Evolutionary conservation across 2,113 vertebrate genomes (phyloP).

Genomic region (Oceanodroma tethys): DNA sequence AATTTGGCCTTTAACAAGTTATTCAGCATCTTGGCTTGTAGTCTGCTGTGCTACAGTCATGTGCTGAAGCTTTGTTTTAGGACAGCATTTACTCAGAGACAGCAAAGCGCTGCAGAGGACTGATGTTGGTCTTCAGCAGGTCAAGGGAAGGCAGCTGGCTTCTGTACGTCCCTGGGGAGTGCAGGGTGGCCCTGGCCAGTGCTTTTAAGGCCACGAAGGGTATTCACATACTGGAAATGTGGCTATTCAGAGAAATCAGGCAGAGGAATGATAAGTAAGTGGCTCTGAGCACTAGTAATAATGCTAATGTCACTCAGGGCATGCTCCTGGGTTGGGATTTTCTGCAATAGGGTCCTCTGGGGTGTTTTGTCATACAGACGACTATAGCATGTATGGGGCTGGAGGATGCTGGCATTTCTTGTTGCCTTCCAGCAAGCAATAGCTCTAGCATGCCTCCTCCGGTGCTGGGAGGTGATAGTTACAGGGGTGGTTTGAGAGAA

Average conservation of each 20-base stretch:
- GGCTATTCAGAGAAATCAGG: neutral
- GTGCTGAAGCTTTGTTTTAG: neutral
- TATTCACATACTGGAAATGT: neutral
- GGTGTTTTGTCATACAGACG: neutral
- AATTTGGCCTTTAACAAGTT: neutral
- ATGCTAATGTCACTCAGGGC: neutral
- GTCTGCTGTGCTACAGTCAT: neutral
- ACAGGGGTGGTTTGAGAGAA: neutral
- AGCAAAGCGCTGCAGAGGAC: no score
- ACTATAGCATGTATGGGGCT: neutral
- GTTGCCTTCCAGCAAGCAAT: neutral
- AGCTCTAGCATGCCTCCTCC: neutral
- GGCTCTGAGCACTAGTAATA: neutral
- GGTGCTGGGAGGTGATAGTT: accelerated
- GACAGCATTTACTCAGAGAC: neutral
- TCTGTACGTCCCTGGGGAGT: neutral
- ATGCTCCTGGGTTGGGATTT: neutral
- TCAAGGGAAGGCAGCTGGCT: neutral
- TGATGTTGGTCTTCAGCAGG: neutral
- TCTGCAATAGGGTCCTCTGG: neutral
- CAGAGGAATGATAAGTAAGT: neutral
- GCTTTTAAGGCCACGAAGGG: neutral
- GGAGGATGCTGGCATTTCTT: neutral
- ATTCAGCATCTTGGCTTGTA: neutral
- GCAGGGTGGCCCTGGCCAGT: neutral